A percentile compares a stretch with the other conserved stretches of the same genome.
These are phyloP conservation scores for Scelioninae gen. 2 DNA, from an alignment of 2,888 invertebrate species.

Conservation along the genomic window DNA sequence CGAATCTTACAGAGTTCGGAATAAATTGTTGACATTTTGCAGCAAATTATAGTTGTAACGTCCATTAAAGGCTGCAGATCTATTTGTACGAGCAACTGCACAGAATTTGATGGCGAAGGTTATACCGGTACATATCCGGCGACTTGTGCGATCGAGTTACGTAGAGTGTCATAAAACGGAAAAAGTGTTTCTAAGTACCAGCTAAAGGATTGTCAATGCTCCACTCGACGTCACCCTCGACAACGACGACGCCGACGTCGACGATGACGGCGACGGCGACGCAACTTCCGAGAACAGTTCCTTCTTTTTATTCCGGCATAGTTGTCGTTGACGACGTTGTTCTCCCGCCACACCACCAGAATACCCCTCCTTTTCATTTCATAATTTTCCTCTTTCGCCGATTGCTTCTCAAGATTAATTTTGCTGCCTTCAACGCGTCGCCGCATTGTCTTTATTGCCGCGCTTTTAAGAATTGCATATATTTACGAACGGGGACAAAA, in stretches of 20 bases:
- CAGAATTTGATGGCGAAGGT: constrained; percentile 30
- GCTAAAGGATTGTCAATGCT: constrained; percentile 69
- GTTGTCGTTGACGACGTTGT: constrained; percentile 47
- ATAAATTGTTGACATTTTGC: background rate
- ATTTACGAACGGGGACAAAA: constrained; percentile 28
- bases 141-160: constrained; percentile 33
- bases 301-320: constrained; percentile 51
- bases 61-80: constrained; percentile 15
- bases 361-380: constrained; percentile 23
- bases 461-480: constrained; percentile 37
- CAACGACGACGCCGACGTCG: constrained; percentile 53
- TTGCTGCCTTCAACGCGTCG: constrained; percentile 23
- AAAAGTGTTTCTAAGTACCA: constrained; percentile 67
- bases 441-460: constrained; percentile 30
- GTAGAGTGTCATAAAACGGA: constrained; percentile 42
- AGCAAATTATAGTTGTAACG: constrained; percentile 11
- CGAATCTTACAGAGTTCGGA: background rate
- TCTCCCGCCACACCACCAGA: constrained; percentile 27
- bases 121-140: constrained; percentile 28
- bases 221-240: constrained; percentile 60
- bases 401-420: constrained; percentile 56
- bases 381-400: constrained; percentile 51
- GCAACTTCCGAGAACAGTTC: constrained; percentile 62
- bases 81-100: constrained; percentile 6
- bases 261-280: constrained; percentile 56